phyloP scores from a whole-genome alignment of 2,888 invertebrate species.

The Drosophila rellima region DNA sequence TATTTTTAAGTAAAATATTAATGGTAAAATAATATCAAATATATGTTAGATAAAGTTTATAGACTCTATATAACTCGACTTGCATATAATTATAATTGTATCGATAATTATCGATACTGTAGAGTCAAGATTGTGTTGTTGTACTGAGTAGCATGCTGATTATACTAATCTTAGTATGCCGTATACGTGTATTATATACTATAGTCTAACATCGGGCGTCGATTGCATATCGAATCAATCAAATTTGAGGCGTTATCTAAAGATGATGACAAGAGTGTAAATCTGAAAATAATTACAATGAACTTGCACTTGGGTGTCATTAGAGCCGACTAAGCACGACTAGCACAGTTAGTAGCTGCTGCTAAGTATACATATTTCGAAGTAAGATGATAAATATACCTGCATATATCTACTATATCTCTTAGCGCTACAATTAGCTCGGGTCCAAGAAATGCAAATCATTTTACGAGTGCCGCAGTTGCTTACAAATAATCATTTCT shows the following conservation, averaged over 20 bases:
- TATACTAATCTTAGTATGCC: background rate
- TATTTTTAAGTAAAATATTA: too few species aligned
- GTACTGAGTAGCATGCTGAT: background rate
- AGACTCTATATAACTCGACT: background rate
- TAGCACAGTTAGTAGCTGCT: constrained; percentile 12
- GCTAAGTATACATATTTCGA: background rate
- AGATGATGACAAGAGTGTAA: constrained; percentile 23
- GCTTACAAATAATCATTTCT: constrained; percentile 31
- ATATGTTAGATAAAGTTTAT: too few species aligned
- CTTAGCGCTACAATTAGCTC: constrained; percentile 24
- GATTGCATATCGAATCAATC: constrained; percentile 19
- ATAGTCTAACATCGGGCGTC: constrained; percentile 33
- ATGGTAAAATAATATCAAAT: too few species aligned
- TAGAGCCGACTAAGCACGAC: constrained; percentile 37
- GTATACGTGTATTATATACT: background rate
- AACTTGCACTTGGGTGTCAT: constrained; percentile 14
- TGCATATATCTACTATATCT: constrained; percentile 16
- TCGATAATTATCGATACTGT: too few species aligned
- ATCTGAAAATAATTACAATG: constrained; percentile 23
- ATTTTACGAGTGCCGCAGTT: constrained; percentile 49
- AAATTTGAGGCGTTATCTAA: constrained; percentile 17
- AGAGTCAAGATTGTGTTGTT: background rate
- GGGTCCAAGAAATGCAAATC: constrained; percentile 36
- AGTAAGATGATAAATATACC: constrained; percentile 8
- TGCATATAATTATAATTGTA: background rate